Conservation (phyloP, 2,888 invertebrate genomes). For the Zaprionus obscuricornis region DNA sequence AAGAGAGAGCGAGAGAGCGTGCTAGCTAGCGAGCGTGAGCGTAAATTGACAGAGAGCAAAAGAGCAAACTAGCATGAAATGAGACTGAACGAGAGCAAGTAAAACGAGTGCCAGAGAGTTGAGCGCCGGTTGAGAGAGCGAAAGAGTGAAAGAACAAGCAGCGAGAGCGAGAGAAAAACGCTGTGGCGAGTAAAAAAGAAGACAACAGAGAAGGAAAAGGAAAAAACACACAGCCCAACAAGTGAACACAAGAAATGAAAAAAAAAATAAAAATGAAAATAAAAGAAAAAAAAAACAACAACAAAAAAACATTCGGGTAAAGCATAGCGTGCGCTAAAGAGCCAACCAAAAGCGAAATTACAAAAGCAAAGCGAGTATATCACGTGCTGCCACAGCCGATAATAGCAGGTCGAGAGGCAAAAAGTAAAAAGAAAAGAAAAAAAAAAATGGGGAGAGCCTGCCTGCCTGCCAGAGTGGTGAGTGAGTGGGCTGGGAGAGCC, state of each 20-base stretch:
- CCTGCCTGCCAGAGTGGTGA: constrained; percentile 19
- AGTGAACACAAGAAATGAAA: constrained; percentile 56
- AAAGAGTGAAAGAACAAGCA: constrained; percentile 5
- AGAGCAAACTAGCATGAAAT: not conserved
- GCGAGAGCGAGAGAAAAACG: not conserved
- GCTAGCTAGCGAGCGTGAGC: constrained; percentile 22
- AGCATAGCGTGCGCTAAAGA: constrained; percentile 72
- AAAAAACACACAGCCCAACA: constrained; percentile 77
- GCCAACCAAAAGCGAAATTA: constrained; percentile 60
- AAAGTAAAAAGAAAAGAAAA: not conserved
- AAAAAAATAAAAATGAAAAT: no score
- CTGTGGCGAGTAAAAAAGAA: constrained; percentile 48
- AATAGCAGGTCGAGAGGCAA: constrained; percentile 5
- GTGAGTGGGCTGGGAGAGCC: constrained; percentile 11
- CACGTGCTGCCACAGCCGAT: constrained; percentile 64
- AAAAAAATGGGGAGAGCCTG: not conserved
- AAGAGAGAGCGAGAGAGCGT: constrained; percentile 23
- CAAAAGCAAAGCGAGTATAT: constrained; percentile 77
- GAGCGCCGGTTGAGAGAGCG: constrained; percentile 28
- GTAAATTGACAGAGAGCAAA: constrained; percentile 22
- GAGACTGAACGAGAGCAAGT: not conserved
- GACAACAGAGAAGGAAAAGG: constrained; percentile 53
- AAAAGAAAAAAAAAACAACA: constrained; percentile 39
- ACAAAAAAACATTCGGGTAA: constrained; percentile 60
- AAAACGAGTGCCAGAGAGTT: not conserved